Conservation (phyloP, 2,888 invertebrate genomes). For the Trissolcus japonicus region DNA sequence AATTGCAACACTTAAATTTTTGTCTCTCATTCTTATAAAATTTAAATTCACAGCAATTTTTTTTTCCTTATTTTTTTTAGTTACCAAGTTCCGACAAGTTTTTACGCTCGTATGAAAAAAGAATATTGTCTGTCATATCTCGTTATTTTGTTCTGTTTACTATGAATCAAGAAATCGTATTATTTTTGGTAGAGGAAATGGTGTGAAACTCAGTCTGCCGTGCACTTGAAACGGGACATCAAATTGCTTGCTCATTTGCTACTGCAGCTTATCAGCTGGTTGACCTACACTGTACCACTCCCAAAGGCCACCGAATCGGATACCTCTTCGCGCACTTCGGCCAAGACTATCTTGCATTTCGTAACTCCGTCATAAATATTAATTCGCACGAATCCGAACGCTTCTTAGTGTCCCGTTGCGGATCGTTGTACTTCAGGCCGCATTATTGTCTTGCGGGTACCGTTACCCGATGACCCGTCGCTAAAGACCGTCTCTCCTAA, state of each 20-base stretch:
- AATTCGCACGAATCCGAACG: constrained; percentile 31
- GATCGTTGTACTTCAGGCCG: constrained; percentile 23
- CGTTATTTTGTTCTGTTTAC: too few species aligned
- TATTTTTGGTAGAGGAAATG: constrained; percentile 8
- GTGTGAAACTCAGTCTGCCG: constrained; percentile 16
- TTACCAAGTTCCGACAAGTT: too few species aligned
- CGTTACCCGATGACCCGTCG: constrained; percentile 59
- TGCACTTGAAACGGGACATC: constrained; percentile 43
- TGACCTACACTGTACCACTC: constrained; percentile 47
- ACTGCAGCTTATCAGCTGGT: constrained; percentile 27
- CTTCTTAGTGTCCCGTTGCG: constrained; percentile 31
- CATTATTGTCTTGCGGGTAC: constrained; percentile 60
- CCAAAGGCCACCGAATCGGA: constrained; percentile 22
- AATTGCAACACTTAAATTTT: too few species aligned
- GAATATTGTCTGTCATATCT: too few species aligned
- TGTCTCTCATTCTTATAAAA: neutral
- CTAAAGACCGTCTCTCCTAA: constrained; percentile 56
- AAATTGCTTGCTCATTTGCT: constrained; percentile 29
- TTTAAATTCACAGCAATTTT: neutral
- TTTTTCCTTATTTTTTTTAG: neutral
- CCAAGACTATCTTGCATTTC: constrained; percentile 44
- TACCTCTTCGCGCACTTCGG: constrained; percentile 9
- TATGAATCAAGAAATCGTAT: neutral
- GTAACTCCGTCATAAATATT: constrained; percentile 40
- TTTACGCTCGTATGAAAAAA: too few species aligned